Evolutionary conservation across 1,140 invertebrate species (phyloP), one percentile per base, ranked within the genome.

Genomic region (Pseudomyrmex sp.): DNA sequence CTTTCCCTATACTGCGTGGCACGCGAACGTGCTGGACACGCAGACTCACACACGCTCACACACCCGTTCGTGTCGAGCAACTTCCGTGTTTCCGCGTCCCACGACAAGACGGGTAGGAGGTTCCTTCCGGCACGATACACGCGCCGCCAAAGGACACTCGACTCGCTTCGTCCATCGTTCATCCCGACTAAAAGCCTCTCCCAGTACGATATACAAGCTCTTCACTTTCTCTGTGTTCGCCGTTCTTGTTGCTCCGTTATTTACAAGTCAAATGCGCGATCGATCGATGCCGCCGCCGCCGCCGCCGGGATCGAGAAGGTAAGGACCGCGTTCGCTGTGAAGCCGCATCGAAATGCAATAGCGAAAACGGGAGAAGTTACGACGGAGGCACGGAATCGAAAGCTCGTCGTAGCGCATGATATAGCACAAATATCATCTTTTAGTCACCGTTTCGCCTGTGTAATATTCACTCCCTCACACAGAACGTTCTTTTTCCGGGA

Each of bases 261-360:
- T 89, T 89, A 88, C 88, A 89, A 89, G 87, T 89, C 84, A 88
- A 89, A 89, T 89, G 76, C 46, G 70, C 46, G 70, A 54, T 35
- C 85, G 87, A 89, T 89, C 88, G 87, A 84, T 86, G 23, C 54
- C 54, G 44, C 35, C 35, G 26, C 26, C 23, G 23, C 23, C 54
- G 72, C 35, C 59, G 56, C 62, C 4, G 35, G 35, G 85, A 87
- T 84, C 69, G 61, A 62, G 46, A 35, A 35, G 61, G 65, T 48
- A 48, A 70, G 80, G 58, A 50, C 15, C 61, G n/a, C 1, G 35
- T 7, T n/a, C n/a, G 74, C 13, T 46, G 74, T 52, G 12, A 66
- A 54, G 70, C 35, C 70, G 70, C 35, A 73, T 58, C 52, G 18
- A 48, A 26, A 52, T 23, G 65, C 44, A 12, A 48, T 8, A 20